A percentile compares a stretch with the other conserved stretches of the same genome.
Conservation (phyloP, 1,140 invertebrate species). For the Onthophagus taurus region DNA sequence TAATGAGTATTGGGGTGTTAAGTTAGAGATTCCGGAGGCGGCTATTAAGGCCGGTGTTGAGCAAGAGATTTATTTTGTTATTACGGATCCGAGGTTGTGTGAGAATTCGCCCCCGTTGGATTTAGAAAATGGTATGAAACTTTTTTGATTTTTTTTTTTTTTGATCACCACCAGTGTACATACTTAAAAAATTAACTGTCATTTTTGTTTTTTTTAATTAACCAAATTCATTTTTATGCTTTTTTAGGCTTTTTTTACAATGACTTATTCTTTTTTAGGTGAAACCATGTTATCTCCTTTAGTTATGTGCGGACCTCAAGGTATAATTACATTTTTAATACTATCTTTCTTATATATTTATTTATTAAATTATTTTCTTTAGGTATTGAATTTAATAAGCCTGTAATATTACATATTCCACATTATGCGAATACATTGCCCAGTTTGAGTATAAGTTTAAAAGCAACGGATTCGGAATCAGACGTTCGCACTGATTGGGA, state of each 20-base stretch:
- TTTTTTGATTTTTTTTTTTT: slow-evolving; percentile 14
- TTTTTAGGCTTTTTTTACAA: background rate
- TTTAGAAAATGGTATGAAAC: slow-evolving; percentile 69
- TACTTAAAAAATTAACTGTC: slow-evolving; percentile 11
- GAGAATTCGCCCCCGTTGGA: slow-evolving; percentile 72
- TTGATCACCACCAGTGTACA: slow-evolving; percentile 33
- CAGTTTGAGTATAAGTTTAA: slow-evolving; percentile 59
- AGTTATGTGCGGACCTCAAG: slow-evolving; percentile 92
- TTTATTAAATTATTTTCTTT: slow-evolving; percentile 13
- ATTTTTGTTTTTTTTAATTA: background rate
- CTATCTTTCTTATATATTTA: background rate
- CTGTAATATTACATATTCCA: slow-evolving; percentile 75
- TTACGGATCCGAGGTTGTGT: slow-evolving; percentile 61
- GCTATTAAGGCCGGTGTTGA: slow-evolving; percentile 69
- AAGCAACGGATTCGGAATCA: slow-evolving; percentile 70
- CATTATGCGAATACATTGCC: slow-evolving; percentile 64
- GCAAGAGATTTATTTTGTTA: slow-evolving; percentile 93
- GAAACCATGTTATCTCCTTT: slow-evolving; percentile 86
- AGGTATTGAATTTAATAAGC: slow-evolving; percentile 71
- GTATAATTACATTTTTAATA: slow-evolving; percentile 16
- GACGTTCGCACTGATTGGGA: slow-evolving; percentile 62
- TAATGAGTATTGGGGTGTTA: slow-evolving; percentile 82
- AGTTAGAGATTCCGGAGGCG: slow-evolving; percentile 76
- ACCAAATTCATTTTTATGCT: slow-evolving; percentile 2
- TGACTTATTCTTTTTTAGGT: slow-evolving; percentile 59